Percentiles rank a stretch among this genome's conserved stretches.
phyloP scores from a whole-genome alignment of 2,113 vertebrate genomes.

The Gadus chalcogrammus region DNA sequence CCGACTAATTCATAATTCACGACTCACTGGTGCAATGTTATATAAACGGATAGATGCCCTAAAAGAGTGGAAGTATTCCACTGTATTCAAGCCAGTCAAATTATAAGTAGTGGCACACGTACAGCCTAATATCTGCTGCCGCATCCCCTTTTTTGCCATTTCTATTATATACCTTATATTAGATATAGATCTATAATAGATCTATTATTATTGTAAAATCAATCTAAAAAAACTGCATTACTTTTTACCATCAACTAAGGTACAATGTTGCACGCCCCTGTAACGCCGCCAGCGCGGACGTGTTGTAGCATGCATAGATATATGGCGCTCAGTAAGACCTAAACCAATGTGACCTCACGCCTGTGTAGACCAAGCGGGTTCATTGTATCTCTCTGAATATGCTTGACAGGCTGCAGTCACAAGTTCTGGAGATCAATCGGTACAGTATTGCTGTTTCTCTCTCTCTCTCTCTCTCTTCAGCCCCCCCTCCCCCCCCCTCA shows the following conservation, averaged over 20 bases:
- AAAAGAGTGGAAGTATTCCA: constrained; percentile 11
- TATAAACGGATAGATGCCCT: constrained; percentile 11
- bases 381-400: constrained; percentile 82
- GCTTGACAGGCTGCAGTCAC: constrained; percentile 84
- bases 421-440: constrained; percentile 84
- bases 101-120: neutral
- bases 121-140: neutral
- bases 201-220: neutral
- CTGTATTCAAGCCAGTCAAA: constrained; percentile 5
- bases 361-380: constrained; percentile 74
- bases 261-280: too few relatives aligned
- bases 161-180: neutral
- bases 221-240: too few relatives aligned
- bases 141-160: neutral
- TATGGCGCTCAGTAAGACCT: constrained; percentile 64
- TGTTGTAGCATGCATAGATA: constrained; percentile 54
- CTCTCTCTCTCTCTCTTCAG: constrained; percentile 72
- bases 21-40: constrained; percentile 28
- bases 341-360: constrained; percentile 62
- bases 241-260: too few relatives aligned
- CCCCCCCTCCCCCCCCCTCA: constrained; percentile 44
- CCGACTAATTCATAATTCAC: constrained; percentile 33
- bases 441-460: constrained; percentile 80
- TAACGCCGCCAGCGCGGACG: constrained; percentile 16
- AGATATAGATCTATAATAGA: neutral